Evolutionary conservation across 1,140 invertebrate species (phyloP).

Genomic region (Spodoptera litura): DNA sequence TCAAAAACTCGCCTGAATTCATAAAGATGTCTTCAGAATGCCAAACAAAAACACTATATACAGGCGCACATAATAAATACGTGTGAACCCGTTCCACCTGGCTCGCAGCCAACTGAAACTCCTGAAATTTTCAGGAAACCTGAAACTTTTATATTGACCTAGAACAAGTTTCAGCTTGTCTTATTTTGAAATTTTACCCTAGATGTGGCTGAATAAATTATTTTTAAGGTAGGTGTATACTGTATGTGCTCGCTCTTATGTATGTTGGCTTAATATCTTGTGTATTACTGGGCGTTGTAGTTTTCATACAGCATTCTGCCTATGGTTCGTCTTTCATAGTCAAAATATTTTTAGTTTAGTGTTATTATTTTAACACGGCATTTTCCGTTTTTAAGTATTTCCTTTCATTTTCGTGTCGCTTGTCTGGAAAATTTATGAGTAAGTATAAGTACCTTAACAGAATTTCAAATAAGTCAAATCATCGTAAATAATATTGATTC

Average conservation of each 20-base stretch:
- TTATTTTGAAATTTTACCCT: conserved; percentile 39
- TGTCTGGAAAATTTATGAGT: no score
- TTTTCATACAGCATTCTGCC: no score
- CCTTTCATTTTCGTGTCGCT: no score
- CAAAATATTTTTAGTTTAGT: no score
- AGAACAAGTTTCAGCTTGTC: conserved; percentile 39
- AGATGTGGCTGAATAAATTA: conserved; percentile 34
- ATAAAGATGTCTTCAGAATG: conserved; percentile 39
- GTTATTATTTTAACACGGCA: no score
- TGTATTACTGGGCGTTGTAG: neutral
- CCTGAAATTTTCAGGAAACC: conserved; percentile 45
- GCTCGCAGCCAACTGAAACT: conserved; percentile 49
- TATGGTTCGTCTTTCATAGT: no score
- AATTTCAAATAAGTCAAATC: no score
- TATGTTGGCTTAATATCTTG: neutral
- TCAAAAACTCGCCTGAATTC: conserved; percentile 28
- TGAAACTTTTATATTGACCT: conserved; percentile 46
- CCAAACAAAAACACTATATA: conserved; percentile 26
- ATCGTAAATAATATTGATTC: no score
- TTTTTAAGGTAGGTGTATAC: neutral
- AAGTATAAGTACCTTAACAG: no score
- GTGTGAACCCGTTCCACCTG: conserved; percentile 40
- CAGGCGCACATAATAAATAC: conserved; percentile 29
- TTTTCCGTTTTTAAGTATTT: no score
- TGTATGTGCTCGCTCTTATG: neutral